Evolutionary conservation across 35 echinoderm and acorn worm genomes (phyloP).

Genomic region (Chiridota heheva): DNA sequence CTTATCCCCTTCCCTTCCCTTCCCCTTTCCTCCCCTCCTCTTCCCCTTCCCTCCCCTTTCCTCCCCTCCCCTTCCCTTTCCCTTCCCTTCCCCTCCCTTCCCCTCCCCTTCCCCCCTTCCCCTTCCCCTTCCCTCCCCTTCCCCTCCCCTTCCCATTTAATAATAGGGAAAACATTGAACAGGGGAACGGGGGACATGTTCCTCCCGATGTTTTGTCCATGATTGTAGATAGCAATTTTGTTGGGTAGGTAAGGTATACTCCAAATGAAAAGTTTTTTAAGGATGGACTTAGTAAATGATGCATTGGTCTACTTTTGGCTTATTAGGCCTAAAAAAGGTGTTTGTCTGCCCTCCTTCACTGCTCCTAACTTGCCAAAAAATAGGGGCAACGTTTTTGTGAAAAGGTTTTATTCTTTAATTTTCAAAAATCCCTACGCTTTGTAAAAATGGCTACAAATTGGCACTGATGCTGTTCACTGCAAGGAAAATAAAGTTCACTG

Average conservation of each 20-base stretch:
- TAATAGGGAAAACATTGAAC: background rate
- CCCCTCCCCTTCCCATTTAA: background rate
- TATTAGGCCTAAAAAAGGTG: conserved; percentile 14
- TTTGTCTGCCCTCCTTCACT: too few relatives aligned
- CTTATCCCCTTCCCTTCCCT: background rate
- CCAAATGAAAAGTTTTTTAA: background rate
- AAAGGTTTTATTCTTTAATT: too few relatives aligned
- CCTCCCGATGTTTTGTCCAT: background rate
- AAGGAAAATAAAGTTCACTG: too few relatives aligned
- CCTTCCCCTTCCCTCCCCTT: background rate
- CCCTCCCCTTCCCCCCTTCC: background rate
- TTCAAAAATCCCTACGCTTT: too few relatives aligned
- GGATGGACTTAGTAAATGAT: background rate
- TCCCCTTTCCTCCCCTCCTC: background rate
- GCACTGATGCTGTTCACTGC: too few relatives aligned
- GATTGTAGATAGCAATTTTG: background rate
- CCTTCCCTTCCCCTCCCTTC: background rate
- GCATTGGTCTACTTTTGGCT: background rate
- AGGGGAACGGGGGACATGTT: background rate
- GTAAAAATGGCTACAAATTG: too few relatives aligned
- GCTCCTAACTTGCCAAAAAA: too few relatives aligned
- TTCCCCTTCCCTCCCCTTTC: background rate
- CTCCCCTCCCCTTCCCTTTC: background rate
- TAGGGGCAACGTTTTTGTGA: too few relatives aligned
- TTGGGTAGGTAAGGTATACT: background rate